Evolutionary conservation across 2,888 invertebrate genomes (phyloP).

Genomic region (Schrankia costaestrigalis): DNA sequence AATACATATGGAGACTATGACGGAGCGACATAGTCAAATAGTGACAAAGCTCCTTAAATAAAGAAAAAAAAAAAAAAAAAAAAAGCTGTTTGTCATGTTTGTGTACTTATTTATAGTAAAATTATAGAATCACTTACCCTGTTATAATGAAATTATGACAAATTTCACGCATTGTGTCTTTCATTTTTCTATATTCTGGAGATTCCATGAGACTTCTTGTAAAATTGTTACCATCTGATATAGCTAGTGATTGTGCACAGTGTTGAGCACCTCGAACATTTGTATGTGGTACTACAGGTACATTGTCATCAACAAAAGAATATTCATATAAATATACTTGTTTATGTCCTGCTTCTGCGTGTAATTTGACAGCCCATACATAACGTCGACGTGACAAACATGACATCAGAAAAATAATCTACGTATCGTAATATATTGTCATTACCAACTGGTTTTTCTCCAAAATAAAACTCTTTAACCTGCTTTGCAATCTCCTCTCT

Average conservation of each 20-base stretch:
- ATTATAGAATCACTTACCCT: no score
- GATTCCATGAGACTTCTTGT: no score
- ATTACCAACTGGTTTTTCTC: background rate
- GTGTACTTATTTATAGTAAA: no score
- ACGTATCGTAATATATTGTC: background rate
- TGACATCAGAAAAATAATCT: constrained; percentile 3
- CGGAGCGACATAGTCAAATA: no score
- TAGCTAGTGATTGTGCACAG: constrained; percentile 2
- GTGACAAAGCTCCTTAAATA: no score
- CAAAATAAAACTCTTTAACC: constrained; percentile 2
- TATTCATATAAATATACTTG: constrained; percentile 4
- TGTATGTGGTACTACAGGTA: constrained; percentile 1
- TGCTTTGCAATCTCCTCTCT: background rate
- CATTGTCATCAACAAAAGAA: constrained; percentile 2
- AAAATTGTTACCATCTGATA: constrained; percentile 2
- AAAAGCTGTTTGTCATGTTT: no score
- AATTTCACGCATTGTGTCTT: constrained; percentile 8
- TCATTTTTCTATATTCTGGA: constrained; percentile 10
- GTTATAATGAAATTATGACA: constrained; percentile 16
- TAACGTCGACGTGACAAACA: constrained; percentile 2
- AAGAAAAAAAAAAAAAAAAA: no score
- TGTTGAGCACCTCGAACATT: constrained; percentile 2
- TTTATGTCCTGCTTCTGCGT: constrained; percentile 1
- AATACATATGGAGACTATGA: no score
- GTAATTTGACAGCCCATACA: constrained; percentile 1